phyloP scores from a whole-genome alignment of 2,888 invertebrate species.

The Adineta ricciae region DNA sequence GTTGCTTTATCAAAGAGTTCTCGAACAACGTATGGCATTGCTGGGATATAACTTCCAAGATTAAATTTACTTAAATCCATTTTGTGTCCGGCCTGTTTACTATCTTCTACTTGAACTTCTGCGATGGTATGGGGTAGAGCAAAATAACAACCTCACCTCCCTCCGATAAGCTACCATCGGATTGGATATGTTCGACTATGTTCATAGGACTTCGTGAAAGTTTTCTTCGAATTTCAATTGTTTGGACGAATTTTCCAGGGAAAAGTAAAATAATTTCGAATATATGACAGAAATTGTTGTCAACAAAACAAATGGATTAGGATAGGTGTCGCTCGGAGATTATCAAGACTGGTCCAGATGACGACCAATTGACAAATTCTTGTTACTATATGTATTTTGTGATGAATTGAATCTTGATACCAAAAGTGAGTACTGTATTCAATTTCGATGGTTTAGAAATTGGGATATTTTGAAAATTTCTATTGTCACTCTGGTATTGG shows the following conservation, averaged over 20 bases:
- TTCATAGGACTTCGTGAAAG: neutral
- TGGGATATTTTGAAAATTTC: neutral
- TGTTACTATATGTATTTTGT: neutral
- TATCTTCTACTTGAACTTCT: neutral
- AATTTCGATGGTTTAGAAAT: neutral
- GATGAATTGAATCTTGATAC: neutral
- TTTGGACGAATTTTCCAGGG: too few relatives aligned
- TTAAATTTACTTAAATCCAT: constrained; percentile 11
- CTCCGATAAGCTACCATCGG: neutral
- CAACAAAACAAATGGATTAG: neutral
- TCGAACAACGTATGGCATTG: neutral
- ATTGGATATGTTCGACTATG: neutral
- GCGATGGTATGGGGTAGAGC: too few relatives aligned
- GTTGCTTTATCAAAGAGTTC: constrained; percentile 53
- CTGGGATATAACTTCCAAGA: neutral
- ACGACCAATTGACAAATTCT: neutral
- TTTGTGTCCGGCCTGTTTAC: too few relatives aligned
- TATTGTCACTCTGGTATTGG: neutral
- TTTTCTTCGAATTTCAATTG: neutral
- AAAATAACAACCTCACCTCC: too few relatives aligned
- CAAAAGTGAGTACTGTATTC: neutral
- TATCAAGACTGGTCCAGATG: neutral
- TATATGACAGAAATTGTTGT: neutral
- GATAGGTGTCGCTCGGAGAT: neutral
- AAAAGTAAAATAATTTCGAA: neutral